phyloP scores from a whole-genome alignment of 30 jellyfish, hydroid and myxozoan genomes.

The Chrysaora quinquecirrha region DNA sequence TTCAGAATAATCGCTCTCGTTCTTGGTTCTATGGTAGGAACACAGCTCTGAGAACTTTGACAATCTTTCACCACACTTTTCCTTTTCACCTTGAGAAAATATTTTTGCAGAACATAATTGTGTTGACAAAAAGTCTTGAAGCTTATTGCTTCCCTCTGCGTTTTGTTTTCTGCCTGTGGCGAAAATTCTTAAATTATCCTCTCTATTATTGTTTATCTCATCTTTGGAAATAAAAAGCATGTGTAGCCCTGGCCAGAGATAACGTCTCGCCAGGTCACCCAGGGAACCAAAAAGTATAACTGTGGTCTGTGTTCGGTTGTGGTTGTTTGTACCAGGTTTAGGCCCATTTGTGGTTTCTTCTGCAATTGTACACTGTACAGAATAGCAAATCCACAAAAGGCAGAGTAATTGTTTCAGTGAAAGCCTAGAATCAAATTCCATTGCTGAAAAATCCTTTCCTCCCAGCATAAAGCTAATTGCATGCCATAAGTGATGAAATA shows the following conservation, averaged over 20 bases:
- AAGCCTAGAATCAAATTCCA: too few species aligned
- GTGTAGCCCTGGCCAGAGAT: slow-evolving; percentile 69
- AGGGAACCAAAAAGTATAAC: slow-evolving; percentile 60
- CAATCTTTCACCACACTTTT: background rate
- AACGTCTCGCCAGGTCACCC: slow-evolving; percentile 73
- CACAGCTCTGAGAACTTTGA: background rate
- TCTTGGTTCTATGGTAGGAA: slow-evolving; percentile 36
- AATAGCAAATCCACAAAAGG: too few species aligned
- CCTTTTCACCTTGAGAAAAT: background rate
- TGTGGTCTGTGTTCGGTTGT: slow-evolving; percentile 40
- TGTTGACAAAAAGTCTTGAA: slow-evolving; percentile 9
- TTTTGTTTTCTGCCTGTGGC: slow-evolving; percentile 56
- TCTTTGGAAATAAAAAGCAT: background rate
- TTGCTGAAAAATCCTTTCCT: too few species aligned
- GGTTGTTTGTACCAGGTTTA: background rate
- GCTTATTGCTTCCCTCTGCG: background rate
- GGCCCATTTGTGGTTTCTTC: background rate
- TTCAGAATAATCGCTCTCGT: slow-evolving; percentile 24
- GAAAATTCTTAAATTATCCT: background rate
- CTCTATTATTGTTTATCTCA: background rate
- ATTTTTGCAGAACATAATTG: background rate
- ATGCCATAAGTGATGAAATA: too few species aligned
- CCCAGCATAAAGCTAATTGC: too few species aligned
- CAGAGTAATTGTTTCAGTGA: too few species aligned
- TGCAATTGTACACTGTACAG: background rate